These are phyloP conservation scores for Amaurobius ferox DNA, from an alignment of 2,888 invertebrate genomes.

Conservation along the genomic window DNA sequence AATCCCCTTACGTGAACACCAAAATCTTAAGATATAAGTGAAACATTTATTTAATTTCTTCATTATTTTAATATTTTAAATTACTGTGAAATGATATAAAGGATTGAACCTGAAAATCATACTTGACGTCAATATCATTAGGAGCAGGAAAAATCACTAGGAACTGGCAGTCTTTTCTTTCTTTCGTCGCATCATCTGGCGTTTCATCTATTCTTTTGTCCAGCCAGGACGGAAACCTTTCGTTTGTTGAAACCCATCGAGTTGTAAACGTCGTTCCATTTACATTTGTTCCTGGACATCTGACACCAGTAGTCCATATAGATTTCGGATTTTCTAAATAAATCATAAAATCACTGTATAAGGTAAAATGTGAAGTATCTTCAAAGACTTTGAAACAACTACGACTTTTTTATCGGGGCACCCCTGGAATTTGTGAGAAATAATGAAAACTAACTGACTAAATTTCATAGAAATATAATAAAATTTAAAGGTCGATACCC, in stretches of 20 bases:
- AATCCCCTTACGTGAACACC: too few species aligned
- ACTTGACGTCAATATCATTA: constrained; percentile 23
- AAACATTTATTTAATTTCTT: too few species aligned
- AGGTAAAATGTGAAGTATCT: too few species aligned
- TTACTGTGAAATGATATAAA: not conserved
- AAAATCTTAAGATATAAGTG: too few species aligned
- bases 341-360: too few species aligned
- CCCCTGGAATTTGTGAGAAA: too few species aligned
- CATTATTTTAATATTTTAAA: too few species aligned
- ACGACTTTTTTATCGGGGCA: too few species aligned
- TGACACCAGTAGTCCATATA: constrained; percentile 47
- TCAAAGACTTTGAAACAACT: too few species aligned
- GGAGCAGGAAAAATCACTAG: constrained; percentile 18
- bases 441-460: too few species aligned
- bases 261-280: not conserved
- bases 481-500: too few species aligned
- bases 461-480: too few species aligned
- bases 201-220: constrained; percentile 1
- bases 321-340: constrained; percentile 5
- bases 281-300: constrained; percentile 19
- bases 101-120: constrained; percentile 44
- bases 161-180: constrained; percentile 22
- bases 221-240: constrained; percentile 38
- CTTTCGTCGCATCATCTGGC: not conserved
- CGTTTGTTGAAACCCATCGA: constrained; percentile 34